These are phyloP conservation scores for Eclectus roratus DNA, from an alignment of 2,113 vertebrate species.

Conservation along the genomic window DNA sequence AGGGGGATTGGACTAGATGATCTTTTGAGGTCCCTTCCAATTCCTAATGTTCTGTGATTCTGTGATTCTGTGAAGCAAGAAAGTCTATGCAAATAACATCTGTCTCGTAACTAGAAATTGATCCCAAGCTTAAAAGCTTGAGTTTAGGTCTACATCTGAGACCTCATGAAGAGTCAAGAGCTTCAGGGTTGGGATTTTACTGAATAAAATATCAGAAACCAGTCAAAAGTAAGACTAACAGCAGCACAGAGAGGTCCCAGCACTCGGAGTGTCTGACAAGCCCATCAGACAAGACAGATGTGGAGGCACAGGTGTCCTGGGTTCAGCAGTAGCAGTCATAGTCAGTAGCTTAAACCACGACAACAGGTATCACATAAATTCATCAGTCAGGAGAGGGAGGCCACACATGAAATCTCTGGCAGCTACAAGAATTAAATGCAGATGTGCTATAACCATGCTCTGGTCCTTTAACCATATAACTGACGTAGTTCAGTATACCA, in stretches of 20 bases:
- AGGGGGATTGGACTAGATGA: too few relatives aligned
- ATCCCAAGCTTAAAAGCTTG: not conserved
- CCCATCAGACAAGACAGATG: not conserved
- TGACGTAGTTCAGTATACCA: not conserved
- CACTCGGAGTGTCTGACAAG: not conserved
- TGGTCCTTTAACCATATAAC: rapidly evolving
- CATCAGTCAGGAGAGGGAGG: not conserved
- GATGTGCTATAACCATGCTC: not conserved
- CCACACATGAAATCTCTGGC: not conserved
- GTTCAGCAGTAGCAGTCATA: too few relatives aligned
- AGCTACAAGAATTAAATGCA: not conserved
- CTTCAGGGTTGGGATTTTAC: not conserved
- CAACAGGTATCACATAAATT: not conserved
- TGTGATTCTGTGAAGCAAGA: too few relatives aligned
- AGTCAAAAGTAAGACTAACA: not conserved
- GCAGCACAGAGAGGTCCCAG: not conserved
- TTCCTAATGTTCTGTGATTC: too few relatives aligned
- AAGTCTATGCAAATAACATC: not conserved
- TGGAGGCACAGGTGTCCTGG: not conserved
- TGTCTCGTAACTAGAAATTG: not conserved
- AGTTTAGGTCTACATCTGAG: not conserved
- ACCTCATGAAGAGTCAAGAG: not conserved
- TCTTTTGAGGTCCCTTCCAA: too few relatives aligned
- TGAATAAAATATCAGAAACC: not conserved
- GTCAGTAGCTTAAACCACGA: too few relatives aligned